A percentile compares a stretch with the other conserved stretches of the same genome.
Conservation (phyloP, 2,888 invertebrate species). For the Trissonchulus latispiculum region DNA sequence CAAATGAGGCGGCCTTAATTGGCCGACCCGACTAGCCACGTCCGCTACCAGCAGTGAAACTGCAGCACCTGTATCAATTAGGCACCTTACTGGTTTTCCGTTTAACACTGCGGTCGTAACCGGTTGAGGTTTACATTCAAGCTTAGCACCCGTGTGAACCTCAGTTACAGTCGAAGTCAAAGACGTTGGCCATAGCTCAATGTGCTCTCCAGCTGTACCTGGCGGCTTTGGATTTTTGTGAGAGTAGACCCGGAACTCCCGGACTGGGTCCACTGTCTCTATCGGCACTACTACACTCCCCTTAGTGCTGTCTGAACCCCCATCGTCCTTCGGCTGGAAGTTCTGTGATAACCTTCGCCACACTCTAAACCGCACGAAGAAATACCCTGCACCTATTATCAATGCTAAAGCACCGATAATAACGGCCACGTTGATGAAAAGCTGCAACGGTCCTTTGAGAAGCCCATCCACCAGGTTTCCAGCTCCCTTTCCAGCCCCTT, state of each 20-base stretch:
- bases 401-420: not conserved
- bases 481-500: not conserved
- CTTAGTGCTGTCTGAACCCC: no score
- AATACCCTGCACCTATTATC: not conserved
- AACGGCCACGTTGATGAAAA: not conserved
- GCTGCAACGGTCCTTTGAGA: not conserved
- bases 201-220: not conserved
- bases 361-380: not conserved
- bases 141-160: not conserved
- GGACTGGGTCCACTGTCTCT: not conserved
- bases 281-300: no score
- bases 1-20: not conserved
- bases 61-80: not conserved
- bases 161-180: not conserved
- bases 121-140: no score
- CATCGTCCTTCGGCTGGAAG: no score
- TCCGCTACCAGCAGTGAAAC: not conserved
- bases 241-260: no score
- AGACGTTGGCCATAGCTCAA: not conserved
- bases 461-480: not conserved
- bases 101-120: no score
- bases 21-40: not conserved
- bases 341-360: not conserved
- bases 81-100: not conserved
- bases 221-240: no score